Base-by-base conservation (phyloP, 2,797 vertebrate species). In the Dryobates pubescens region DNA sequence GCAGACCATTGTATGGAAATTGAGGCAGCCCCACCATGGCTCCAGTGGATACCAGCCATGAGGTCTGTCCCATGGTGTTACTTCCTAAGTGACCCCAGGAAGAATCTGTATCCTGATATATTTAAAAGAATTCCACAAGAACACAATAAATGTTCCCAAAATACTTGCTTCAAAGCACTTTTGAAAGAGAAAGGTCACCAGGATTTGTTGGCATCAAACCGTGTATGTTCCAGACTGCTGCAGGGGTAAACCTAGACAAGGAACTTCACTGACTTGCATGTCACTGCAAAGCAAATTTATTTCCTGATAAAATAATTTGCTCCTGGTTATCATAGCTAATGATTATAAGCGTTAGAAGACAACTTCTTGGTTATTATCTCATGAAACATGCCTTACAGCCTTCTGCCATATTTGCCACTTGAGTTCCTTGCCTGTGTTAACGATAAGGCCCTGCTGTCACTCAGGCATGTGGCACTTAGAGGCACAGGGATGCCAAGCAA, bases 271-370 rank as follows among this genome's bases (percentile, higher is more conserved):
- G 54, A 36, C n/a, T 29, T 3, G 30, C 32, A n/a, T 6, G 38
- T 51, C 34, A 27, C n/a, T 86, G 63, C 73, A 62, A 53, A 68
- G 61, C 62, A 82, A 92, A 92, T 74, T 62, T 20, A 74, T 58
- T 80, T 87, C 65, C 73, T 57, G 58, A 94, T 62, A 75, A 82
- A 85, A 62, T 38, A 43, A 69, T 70, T 87, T 80, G 75, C 75
- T 90, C 29, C 65, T 69, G 58, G 53, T 69, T 91, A 63, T 77
- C 77, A 83, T 64, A 86, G 34, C 20, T 88, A 51, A 86, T 17
- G 38, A 90, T 16, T 24, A 76, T 9, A 24, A 22, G 58, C 79
- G 89, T 73, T n/a, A 59, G 71, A 86, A 91, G 70, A 51, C 72
- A 86, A 71, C 11, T 43, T 34, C 71, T 61, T 24, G 34, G 49